Evolutionary conservation across 2,888 invertebrate genomes (phyloP).

Genomic region (Catocala fraxini): DNA sequence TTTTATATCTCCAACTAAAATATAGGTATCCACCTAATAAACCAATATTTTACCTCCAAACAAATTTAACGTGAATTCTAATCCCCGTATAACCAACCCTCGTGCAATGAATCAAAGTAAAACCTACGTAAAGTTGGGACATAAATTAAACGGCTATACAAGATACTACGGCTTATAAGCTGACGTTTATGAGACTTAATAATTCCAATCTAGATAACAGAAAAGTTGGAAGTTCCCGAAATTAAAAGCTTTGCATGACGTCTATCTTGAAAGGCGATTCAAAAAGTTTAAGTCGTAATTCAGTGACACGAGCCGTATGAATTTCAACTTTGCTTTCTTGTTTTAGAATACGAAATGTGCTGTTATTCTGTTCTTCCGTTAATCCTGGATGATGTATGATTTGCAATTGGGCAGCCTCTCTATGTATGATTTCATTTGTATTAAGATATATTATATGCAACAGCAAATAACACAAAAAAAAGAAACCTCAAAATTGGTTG

Average conservation of each 20-base stretch:
- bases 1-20: no score
- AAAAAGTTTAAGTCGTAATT: slow-evolving; percentile 26
- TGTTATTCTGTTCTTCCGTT: neutral
- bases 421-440: no score
- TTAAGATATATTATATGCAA: no score
- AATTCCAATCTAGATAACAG: slow-evolving; percentile 45
- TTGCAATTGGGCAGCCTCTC: neutral
- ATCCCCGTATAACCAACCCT: slow-evolving; percentile 1
- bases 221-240: slow-evolving; percentile 21
- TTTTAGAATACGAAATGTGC: neutral
- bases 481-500: no score
- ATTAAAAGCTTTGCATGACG: slow-evolving; percentile 11
- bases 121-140: slow-evolving; percentile 39
- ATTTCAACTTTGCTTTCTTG: neutral
- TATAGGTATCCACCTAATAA: no score
- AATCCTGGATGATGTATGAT: neutral
- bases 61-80: slow-evolving; percentile 15
- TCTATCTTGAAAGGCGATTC: slow-evolving; percentile 12
- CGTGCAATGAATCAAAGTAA: slow-evolving; percentile 37
- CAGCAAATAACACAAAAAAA: no score
- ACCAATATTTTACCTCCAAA: neutral
- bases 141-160: slow-evolving; percentile 45
- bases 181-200: slow-evolving; percentile 46
- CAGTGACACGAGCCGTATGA: neutral
- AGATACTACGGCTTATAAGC: slow-evolving; percentile 42